A percentile compares a stretch with the other conserved stretches of the same genome.
phyloP scores from a whole-genome alignment of 2,797 vertebrate species.

The Clarias laeviceps region DNA sequence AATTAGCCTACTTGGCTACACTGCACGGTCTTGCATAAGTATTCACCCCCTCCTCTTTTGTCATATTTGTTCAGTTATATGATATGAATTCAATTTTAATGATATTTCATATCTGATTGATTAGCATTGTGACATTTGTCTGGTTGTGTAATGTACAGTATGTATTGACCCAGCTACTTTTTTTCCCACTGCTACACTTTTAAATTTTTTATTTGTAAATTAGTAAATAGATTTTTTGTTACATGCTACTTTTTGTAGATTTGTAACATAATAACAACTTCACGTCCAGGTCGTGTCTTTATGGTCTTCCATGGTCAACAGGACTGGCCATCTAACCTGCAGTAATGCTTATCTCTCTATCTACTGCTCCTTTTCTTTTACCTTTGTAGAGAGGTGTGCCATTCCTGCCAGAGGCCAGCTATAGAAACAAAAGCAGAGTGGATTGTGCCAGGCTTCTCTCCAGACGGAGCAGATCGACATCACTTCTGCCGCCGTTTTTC shows the following conservation, averaged over 20 bases:
- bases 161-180: background rate
- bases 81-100: background rate
- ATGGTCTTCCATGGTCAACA: background rate
- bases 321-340: background rate
- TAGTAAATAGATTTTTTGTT: background rate
- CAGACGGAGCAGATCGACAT: slow-evolving; percentile 29
- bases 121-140: background rate
- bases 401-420: slow-evolving; percentile 41
- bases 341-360: background rate
- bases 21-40: background rate
- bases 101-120: background rate
- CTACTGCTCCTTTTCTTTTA: slow-evolving; percentile 31
- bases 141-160: background rate
- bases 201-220: background rate
- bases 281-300: background rate
- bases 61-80: background rate
- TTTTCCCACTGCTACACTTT: background rate
- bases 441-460: slow-evolving; percentile 36
- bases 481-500: slow-evolving; percentile 31
- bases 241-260: background rate
- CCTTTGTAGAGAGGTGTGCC: slow-evolving; percentile 31
- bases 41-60: background rate
- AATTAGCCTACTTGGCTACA: background rate
- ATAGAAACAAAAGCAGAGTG: slow-evolving; percentile 40
- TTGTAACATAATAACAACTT: background rate